phyloP scores from a whole-genome alignment of 2,113 vertebrate genomes.

The Petromus typicus region DNA sequence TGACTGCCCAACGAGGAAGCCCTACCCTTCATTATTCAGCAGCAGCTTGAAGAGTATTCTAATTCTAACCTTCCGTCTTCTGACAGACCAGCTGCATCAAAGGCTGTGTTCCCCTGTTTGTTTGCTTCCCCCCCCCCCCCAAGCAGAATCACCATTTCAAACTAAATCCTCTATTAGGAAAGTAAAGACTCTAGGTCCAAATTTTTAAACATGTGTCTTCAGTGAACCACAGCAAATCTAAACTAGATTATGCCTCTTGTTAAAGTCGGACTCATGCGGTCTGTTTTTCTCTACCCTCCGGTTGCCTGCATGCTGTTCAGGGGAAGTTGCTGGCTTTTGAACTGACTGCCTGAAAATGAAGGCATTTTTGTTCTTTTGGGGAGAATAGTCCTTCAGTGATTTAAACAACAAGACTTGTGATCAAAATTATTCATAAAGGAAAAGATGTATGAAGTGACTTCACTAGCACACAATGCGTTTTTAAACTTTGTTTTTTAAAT shows the following conservation, averaged over 20 bases:
- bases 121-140: slow-evolving; percentile 66
- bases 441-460: slow-evolving; percentile 90
- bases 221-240: slow-evolving; percentile 77
- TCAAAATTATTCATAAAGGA: slow-evolving; percentile 92
- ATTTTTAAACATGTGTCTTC: slow-evolving; percentile 77
- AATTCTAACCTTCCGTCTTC: slow-evolving; percentile 78
- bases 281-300: slow-evolving; percentile 77
- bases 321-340: slow-evolving; percentile 87
- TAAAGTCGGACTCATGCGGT: slow-evolving; percentile 81
- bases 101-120: slow-evolving; percentile 72
- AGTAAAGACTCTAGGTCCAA: slow-evolving; percentile 61
- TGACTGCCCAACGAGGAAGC: slow-evolving; percentile 77
- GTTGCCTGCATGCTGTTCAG: slow-evolving; percentile 84
- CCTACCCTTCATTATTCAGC: slow-evolving; percentile 85
- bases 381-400: slow-evolving; percentile 87
- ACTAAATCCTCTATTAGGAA: slow-evolving; percentile 59
- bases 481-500: slow-evolving; percentile 89
- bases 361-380: slow-evolving; percentile 87
- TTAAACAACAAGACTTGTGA: slow-evolving; percentile 89
- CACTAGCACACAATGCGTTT: slow-evolving; percentile 88
- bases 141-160: slow-evolving; percentile 74
- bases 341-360: slow-evolving; percentile 88
- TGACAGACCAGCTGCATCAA: slow-evolving; percentile 80
- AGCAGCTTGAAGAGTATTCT: slow-evolving; percentile 80
- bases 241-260: slow-evolving; percentile 75